Evolutionary conservation across 2,113 vertebrate species (phyloP).

Genomic region (Nerophis lumbriciformis): DNA sequence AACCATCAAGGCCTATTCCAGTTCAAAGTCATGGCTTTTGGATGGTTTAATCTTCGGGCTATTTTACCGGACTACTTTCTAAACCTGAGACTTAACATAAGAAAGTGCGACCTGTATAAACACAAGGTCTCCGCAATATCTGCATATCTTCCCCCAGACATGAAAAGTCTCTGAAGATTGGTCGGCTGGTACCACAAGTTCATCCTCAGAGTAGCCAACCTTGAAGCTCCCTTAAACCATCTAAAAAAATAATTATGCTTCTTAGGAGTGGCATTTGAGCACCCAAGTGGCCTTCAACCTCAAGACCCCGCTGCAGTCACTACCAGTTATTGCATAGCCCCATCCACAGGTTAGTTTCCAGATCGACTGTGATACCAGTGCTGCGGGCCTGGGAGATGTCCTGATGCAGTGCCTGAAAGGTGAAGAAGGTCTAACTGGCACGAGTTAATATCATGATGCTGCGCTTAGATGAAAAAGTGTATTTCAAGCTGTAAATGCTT

Average conservation of each 20-base stretch:
- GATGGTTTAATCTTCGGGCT: not conserved
- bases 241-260: not conserved
- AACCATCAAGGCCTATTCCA: not conserved
- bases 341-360: not conserved
- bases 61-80: not conserved
- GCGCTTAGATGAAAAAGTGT: not conserved
- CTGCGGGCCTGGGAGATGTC: not conserved
- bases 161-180: not conserved
- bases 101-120: not conserved
- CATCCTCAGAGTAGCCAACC: not conserved
- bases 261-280: not conserved
- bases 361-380: not conserved
- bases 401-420: not conserved
- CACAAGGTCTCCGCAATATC: no score
- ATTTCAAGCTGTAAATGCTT: no score
- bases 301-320: not conserved
- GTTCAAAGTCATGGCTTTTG: not conserved
- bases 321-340: not conserved
- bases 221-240: not conserved
- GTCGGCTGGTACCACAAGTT: not conserved
- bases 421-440: not conserved
- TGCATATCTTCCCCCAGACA: not conserved
- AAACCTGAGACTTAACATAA: not conserved
- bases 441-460: conserved; percentile 23
- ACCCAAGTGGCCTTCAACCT: not conserved